These are phyloP conservation scores for Patagioenas fasciata DNA, from an alignment of 2,113 vertebrate genomes.

Conservation along the genomic window DNA sequence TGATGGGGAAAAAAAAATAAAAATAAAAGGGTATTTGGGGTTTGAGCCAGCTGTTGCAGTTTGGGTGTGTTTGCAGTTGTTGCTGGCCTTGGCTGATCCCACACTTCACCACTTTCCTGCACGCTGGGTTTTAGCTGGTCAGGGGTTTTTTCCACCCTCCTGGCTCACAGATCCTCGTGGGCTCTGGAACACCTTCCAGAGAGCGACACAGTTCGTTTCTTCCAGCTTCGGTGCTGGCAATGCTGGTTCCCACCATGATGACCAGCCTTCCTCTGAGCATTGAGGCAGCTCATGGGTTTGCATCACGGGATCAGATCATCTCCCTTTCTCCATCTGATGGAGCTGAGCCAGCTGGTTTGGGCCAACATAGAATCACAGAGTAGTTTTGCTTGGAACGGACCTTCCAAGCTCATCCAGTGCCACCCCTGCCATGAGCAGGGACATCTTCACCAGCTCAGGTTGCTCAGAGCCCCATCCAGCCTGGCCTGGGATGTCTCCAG, in stretches of 20 bases:
- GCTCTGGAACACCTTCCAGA: neutral
- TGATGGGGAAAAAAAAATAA: rapidly evolving
- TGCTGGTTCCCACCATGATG: neutral
- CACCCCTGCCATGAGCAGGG: too few species aligned
- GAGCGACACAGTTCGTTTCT: rapidly evolving
- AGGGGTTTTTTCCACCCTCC: neutral
- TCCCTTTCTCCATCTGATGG: neutral
- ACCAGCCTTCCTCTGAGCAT: neutral
- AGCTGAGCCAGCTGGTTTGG: neutral
- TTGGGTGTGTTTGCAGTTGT: rapidly evolving
- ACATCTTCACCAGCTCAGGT: too few species aligned
- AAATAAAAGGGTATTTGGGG: neutral
- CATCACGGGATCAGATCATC: rapidly evolving
- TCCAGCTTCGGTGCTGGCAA: rapidly evolving
- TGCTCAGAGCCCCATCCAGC: too few species aligned
- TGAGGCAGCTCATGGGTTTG: neutral
- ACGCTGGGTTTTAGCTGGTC: rapidly evolving
- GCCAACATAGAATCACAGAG: neutral
- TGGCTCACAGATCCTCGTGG: neutral
- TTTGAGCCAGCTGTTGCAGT: neutral
- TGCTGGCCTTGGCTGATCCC: neutral
- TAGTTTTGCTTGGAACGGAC: too few species aligned
- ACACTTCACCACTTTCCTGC: neutral
- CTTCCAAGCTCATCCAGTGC: too few species aligned
- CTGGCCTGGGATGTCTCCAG: too few species aligned